phyloP scores from a whole-genome alignment of 2,888 invertebrate species.

The Nymphalis urticae region DNA sequence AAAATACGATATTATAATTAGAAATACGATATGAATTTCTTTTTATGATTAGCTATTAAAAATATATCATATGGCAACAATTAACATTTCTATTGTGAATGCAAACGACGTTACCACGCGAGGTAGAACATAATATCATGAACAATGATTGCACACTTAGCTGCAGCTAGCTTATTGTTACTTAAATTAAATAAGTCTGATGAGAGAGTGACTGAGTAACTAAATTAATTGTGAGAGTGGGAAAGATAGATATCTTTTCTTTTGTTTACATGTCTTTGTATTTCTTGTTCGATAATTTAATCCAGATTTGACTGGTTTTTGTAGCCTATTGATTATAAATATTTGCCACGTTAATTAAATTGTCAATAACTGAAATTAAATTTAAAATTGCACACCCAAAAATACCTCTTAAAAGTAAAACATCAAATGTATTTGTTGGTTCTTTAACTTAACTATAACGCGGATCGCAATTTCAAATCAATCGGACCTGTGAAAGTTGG shows the following conservation, averaged over 20 bases:
- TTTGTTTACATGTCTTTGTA: neutral
- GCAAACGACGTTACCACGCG: conserved; percentile 1
- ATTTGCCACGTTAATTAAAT: too few relatives aligned
- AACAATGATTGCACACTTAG: conserved; percentile 2
- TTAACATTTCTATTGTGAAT: conserved; percentile 3
- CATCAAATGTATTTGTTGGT: too few relatives aligned
- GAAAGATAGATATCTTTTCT: neutral
- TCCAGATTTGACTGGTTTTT: too few relatives aligned
- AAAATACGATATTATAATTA: too few relatives aligned
- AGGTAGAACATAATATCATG: neutral
- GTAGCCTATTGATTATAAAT: too few relatives aligned
- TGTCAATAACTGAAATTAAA: too few relatives aligned
- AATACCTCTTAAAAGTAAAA: too few relatives aligned
- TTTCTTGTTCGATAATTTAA: neutral
- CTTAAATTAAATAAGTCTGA: conserved; percentile 3
- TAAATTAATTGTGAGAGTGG: neutral
- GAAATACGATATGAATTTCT: too few relatives aligned
- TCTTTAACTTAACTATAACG: too few relatives aligned
- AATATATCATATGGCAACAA: neutral
- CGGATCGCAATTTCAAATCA: too few relatives aligned
- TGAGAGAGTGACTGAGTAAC: neutral
- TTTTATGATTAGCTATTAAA: neutral
- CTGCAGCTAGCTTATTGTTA: conserved; percentile 2
- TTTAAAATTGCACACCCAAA: too few relatives aligned
- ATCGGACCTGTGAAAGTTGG: too few relatives aligned